These are phyloP conservation scores for Pituophis catenifer DNA, from an alignment of 2,113 vertebrate species.

Conservation along the genomic window DNA sequence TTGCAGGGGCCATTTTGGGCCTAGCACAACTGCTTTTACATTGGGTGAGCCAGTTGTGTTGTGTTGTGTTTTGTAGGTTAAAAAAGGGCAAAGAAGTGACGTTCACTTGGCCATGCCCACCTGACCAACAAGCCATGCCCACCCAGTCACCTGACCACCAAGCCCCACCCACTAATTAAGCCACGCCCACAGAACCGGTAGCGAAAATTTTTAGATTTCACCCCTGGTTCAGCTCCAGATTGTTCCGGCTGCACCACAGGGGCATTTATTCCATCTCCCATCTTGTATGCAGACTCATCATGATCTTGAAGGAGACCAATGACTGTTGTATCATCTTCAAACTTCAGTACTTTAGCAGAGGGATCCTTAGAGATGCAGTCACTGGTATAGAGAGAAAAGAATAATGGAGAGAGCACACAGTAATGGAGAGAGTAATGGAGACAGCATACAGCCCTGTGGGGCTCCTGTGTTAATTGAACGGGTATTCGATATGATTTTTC, in stretches of 20 bases:
- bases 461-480: neutral
- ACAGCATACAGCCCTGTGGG: neutral
- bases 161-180: too few relatives aligned
- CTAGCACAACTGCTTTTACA: too few relatives aligned
- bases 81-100: too few relatives aligned
- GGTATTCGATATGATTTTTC: neutral
- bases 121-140: too few relatives aligned
- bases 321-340: neutral
- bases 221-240: too few relatives aligned
- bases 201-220: too few relatives aligned
- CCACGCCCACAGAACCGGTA: too few relatives aligned
- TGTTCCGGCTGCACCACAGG: neutral
- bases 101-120: too few relatives aligned
- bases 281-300: neutral
- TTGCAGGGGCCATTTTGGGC: too few relatives aligned
- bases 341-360: neutral
- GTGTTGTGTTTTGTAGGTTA: too few relatives aligned
- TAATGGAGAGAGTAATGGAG: neutral
- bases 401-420: neutral
- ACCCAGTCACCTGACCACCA: too few relatives aligned
- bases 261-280: neutral
- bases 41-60: too few relatives aligned
- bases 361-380: neutral
- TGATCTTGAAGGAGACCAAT: neutral
- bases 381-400: neutral